A percentile compares a stretch with the other conserved stretches of the same genome.
Evolutionary conservation across 2,888 invertebrate genomes (phyloP).

Genomic region (Aplocera efformata): DNA sequence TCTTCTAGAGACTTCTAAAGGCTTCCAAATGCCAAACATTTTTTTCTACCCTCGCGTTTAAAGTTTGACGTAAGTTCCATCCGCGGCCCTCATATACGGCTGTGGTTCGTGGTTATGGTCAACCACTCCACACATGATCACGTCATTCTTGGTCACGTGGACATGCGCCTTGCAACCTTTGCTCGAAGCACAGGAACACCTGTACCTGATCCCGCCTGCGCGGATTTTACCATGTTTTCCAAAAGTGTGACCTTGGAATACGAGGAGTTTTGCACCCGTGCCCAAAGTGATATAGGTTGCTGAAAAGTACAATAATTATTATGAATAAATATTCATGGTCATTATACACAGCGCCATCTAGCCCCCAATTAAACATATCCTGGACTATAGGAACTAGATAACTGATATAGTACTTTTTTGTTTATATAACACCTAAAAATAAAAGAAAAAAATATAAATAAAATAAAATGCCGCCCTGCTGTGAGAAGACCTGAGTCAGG

Average conservation of each 20-base stretch:
- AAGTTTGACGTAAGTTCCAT: constrained; percentile 12
- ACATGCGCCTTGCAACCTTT: constrained; percentile 29
- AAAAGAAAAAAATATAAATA: too few relatives aligned
- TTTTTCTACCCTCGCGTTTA: too few relatives aligned
- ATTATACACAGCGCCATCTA: too few relatives aligned
- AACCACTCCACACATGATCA: constrained; percentile 12
- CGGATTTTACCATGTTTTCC: constrained; percentile 16
- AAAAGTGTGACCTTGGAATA: constrained; percentile 19
- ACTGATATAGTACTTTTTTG: too few relatives aligned
- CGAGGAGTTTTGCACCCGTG: constrained; percentile 14
- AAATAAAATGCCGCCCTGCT: too few relatives aligned
- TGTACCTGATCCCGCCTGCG: constrained; percentile 17
- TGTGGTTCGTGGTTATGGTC: constrained; percentile 10
- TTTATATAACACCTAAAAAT: too few relatives aligned
- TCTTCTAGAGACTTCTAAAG: too few relatives aligned
- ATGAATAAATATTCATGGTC: too few relatives aligned
- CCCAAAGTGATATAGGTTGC: constrained; percentile 16
- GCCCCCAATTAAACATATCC: too few relatives aligned
- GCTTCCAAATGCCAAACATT: too few relatives aligned
- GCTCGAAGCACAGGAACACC: constrained; percentile 20
- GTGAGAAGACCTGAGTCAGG: too few relatives aligned
- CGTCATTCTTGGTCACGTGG: constrained; percentile 24
- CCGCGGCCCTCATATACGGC: neutral
- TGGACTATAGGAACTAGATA: too few relatives aligned
- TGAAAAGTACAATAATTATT: constrained; percentile 3